Percentiles rank a stretch among this genome's conserved stretches.
Conservation (phyloP, 2,113 vertebrate genomes). For the Mionectes macconnelli region DNA sequence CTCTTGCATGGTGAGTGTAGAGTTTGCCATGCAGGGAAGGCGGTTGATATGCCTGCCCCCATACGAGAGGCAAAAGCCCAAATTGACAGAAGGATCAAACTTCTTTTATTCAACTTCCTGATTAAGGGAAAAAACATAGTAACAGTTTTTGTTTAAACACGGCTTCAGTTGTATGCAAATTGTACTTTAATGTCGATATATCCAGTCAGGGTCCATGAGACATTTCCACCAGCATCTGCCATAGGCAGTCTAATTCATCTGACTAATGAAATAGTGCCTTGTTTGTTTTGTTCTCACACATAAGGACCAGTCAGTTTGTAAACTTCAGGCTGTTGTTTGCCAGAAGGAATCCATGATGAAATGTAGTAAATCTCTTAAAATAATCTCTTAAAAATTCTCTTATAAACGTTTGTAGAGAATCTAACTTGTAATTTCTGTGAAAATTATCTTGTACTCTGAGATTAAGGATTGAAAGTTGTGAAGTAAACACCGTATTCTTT, state of each 20-base stretch:
- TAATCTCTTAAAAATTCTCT: neutral
- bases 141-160: neutral
- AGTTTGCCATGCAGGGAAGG: neutral
- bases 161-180: neutral
- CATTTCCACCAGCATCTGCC: neutral
- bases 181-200: neutral
- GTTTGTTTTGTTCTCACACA: neutral
- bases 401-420: neutral
- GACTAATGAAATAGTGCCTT: neutral
- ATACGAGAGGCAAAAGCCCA: neutral
- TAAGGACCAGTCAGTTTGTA: neutral
- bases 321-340: neutral
- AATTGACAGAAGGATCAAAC: neutral
- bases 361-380: neutral
- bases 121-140: neutral
- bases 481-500: neutral
- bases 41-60: neutral
- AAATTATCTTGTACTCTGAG: neutral
- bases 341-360: neutral
- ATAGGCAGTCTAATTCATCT: neutral
- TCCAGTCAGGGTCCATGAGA: accelerated
- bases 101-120: neutral
- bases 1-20: neutral
- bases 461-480: neutral
- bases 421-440: neutral